Evolutionary conservation across 2,113 vertebrate genomes (phyloP).

Genomic region (Laticauda colubrina): DNA sequence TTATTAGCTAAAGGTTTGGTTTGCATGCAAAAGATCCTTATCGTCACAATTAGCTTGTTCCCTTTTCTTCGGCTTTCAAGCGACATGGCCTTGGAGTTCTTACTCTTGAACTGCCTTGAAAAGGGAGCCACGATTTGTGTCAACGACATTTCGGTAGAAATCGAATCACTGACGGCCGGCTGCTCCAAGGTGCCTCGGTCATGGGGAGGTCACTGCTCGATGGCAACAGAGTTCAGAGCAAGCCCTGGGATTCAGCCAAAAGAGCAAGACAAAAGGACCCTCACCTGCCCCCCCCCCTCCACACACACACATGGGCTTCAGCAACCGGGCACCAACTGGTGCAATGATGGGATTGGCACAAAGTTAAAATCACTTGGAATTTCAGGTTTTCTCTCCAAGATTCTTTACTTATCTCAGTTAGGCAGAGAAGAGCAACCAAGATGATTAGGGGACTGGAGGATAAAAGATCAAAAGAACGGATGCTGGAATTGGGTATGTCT

Average conservation of each 20-base stretch:
- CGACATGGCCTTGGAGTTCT: not conserved
- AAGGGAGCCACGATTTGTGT: not conserved
- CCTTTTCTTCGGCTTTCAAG: conserved; percentile 36
- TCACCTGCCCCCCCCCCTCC: not conserved
- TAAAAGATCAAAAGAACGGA: not conserved
- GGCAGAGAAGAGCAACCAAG: not conserved
- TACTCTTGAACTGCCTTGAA: rapidly evolving
- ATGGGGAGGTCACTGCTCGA: conserved; percentile 29
- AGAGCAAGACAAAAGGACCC: not conserved
- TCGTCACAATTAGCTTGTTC: conserved; percentile 34
- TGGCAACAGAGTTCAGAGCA: conserved; percentile 8
- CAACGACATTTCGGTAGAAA: conserved; percentile 24
- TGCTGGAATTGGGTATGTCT: not conserved
- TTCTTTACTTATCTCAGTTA: not conserved
- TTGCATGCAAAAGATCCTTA: conserved; percentile 47
- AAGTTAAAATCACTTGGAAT: not conserved
- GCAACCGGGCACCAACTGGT: not conserved
- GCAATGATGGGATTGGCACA: not conserved
- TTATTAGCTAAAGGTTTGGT: conserved; percentile 59
- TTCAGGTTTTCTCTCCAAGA: not conserved
- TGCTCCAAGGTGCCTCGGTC: conserved; percentile 32
- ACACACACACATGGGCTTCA: no score
- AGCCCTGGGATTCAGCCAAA: not conserved
- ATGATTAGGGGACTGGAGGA: not conserved
- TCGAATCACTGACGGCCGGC: not conserved